A percentile compares a stretch with the other conserved stretches of the same genome.
Conservation (phyloP, 2,113 vertebrate genomes). For the Fulmarus glacialis region DNA sequence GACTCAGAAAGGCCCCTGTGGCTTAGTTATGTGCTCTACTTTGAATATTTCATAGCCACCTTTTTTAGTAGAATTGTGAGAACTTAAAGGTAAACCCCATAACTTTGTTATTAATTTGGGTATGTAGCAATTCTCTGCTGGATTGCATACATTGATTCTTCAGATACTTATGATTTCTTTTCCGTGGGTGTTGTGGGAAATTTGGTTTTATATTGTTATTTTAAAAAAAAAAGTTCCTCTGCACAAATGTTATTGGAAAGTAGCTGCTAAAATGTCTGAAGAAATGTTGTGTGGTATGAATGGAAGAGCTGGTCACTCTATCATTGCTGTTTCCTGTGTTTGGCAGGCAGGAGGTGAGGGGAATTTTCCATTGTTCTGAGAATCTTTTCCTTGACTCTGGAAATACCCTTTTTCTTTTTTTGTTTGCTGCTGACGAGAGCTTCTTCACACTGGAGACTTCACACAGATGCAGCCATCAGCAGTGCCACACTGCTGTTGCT, state of each 20-base stretch:
- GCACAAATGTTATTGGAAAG: background rate
- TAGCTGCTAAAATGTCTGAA: background rate
- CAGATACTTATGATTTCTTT: background rate
- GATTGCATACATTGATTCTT: background rate
- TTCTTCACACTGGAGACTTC: background rate
- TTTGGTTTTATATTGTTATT: background rate
- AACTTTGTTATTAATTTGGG: background rate
- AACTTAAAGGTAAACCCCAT: background rate
- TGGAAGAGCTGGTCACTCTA: background rate
- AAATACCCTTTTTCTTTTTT: constrained; percentile 22
- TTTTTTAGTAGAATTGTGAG: background rate
- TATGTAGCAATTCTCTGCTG: background rate
- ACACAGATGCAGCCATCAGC: background rate
- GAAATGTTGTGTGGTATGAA: background rate
- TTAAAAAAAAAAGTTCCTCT: background rate
- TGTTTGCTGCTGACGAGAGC: background rate
- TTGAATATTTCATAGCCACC: background rate
- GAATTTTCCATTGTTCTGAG: constrained; percentile 26
- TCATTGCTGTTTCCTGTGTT: constrained; percentile 7
- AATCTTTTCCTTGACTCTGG: background rate
- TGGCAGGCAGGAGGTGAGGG: background rate
- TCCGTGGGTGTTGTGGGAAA: background rate
- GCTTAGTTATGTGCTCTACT: background rate
- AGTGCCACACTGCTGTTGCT: background rate
- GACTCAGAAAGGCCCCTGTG: background rate